Conservation (phyloP, 2,888 invertebrate genomes). For the Eulithis prunata region DNA sequence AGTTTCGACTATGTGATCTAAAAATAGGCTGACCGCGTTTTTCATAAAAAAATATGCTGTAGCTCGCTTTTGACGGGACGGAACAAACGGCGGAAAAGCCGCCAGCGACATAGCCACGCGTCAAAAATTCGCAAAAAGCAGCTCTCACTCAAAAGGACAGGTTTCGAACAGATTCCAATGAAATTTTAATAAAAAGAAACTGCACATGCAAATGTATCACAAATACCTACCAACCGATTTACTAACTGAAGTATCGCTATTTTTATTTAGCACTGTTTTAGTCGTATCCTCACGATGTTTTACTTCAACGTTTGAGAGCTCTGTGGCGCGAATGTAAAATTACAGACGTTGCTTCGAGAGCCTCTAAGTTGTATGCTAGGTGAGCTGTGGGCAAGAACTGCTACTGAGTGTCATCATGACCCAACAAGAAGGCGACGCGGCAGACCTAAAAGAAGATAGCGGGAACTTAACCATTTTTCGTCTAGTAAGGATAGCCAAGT, state of each 20-base stretch:
- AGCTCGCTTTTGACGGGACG: constrained; percentile 37
- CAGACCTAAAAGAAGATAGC: no score
- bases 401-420: no score
- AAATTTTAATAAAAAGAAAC: constrained; percentile 20
- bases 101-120: constrained; percentile 44
- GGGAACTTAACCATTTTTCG: no score
- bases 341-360: no score
- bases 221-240: neutral
- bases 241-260: neutral
- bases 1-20: neutral
- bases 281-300: neutral
- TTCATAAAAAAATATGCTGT: constrained; percentile 11
- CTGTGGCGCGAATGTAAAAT: no score
- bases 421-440: no score
- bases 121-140: constrained; percentile 39
- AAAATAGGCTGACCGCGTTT: constrained; percentile 8
- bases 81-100: constrained; percentile 46
- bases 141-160: constrained; percentile 24
- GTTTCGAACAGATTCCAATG: constrained; percentile 23
- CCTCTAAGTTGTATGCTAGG: no score
- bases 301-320: no score
- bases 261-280: neutral
- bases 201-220: constrained; percentile 5
- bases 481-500: no score
- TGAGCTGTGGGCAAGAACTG: no score